Conservation (phyloP, 2,797 vertebrate species). For the Acrocephalus scirpaceus region DNA sequence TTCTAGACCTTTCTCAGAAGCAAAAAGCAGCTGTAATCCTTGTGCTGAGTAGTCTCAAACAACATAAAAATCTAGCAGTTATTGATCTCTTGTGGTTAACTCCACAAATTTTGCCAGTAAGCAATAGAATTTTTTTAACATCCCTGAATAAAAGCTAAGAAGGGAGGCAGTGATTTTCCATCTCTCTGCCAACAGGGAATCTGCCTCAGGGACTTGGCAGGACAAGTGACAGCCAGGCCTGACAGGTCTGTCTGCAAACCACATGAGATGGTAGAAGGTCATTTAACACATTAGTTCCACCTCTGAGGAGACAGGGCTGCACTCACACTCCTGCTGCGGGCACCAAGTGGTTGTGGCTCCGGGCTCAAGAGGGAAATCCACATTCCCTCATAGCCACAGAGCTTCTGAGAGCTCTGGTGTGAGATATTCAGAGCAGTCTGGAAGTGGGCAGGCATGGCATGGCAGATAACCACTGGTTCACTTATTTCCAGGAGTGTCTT, state of each 20-base stretch:
- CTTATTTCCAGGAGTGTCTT: background rate
- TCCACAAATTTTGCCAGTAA: background rate
- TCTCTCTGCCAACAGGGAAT: background rate
- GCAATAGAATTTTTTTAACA: background rate
- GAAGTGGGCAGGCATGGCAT: background rate
- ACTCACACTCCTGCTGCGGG: fast-evolving
- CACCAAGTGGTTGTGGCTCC: background rate
- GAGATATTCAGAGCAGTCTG: background rate
- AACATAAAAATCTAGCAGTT: background rate
- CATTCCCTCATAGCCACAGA: background rate
- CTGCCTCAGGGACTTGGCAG: background rate
- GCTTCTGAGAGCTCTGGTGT: background rate
- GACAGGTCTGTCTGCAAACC: background rate
- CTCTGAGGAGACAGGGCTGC: background rate
- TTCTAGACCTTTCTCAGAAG: background rate
- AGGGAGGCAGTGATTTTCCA: background rate
- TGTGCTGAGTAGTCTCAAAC: background rate
- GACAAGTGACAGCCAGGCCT: background rate
- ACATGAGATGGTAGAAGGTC: background rate
- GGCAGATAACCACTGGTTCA: background rate
- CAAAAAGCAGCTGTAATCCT: background rate
- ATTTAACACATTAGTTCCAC: background rate
- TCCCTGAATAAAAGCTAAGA: background rate
- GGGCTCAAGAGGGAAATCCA: background rate
- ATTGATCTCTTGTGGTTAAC: background rate